Conservation (phyloP, 1,140 invertebrate genomes). For the Drosophila sproati region DNA sequence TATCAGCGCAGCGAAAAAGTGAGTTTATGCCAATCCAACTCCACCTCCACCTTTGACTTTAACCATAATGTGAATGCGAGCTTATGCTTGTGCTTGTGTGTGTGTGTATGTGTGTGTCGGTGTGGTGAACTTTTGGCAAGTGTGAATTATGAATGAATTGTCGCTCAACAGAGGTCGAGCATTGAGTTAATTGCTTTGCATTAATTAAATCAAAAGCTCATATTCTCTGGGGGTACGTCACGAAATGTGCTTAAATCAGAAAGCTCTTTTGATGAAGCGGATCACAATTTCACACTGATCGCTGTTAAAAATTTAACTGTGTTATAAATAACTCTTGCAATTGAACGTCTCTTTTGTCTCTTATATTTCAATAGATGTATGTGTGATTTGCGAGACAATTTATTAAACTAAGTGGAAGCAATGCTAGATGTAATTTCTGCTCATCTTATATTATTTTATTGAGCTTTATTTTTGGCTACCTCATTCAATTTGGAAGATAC, state of each 20-base stretch:
- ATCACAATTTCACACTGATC: too few relatives aligned
- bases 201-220: neutral
- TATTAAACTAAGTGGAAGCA: too few relatives aligned
- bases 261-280: neutral
- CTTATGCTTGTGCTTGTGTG: neutral
- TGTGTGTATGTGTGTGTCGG: neutral
- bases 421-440: too few relatives aligned
- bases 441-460: too few relatives aligned
- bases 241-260: neutral
- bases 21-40: slow-evolving; percentile 48
- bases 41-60: neutral
- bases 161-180: neutral
- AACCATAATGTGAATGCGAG: neutral
- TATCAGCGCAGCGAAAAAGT: slow-evolving; percentile 84
- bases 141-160: slow-evolving; percentile 1
- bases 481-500: too few relatives aligned
- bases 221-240: neutral
- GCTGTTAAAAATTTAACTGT: too few relatives aligned
- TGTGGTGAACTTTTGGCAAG: neutral
- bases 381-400: too few relatives aligned
- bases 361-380: too few relatives aligned
- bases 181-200: neutral
- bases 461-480: too few relatives aligned
- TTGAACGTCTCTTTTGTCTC: too few relatives aligned
- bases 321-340: too few relatives aligned